Evolutionary conservation across 2,113 vertebrate species (phyloP).

Genomic region (Pachyramphus minor): DNA sequence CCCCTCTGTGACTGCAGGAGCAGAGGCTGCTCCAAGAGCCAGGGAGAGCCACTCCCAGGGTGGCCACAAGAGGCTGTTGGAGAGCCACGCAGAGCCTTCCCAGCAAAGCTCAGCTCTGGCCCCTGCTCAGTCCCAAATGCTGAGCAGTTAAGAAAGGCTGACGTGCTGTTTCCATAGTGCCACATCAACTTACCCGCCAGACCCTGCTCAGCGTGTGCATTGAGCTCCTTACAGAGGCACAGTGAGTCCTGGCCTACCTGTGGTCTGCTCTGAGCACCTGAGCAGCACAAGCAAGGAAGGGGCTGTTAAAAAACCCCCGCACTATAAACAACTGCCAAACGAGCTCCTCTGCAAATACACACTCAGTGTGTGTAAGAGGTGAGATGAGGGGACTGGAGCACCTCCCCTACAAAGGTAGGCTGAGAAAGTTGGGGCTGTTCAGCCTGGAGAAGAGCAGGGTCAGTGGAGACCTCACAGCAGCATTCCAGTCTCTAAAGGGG

Average conservation of each 20-base stretch:
- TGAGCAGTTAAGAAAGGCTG: background rate
- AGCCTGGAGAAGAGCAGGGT: background rate
- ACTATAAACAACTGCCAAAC: background rate
- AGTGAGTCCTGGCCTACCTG: background rate
- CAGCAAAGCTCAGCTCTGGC: background rate
- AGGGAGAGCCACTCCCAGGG: background rate
- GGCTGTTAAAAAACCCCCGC: background rate
- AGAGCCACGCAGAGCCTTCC: background rate
- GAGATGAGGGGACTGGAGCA: background rate
- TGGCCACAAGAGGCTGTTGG: constrained; percentile 43
- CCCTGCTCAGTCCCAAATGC: background rate
- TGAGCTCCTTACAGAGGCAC: background rate
- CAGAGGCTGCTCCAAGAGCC: background rate
- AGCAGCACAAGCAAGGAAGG: background rate
- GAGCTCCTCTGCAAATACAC: background rate
- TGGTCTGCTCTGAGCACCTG: background rate
- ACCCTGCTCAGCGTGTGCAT: background rate
- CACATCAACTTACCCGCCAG: background rate
- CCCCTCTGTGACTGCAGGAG: background rate
- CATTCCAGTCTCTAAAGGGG: background rate
- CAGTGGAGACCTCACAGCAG: background rate
- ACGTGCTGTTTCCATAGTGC: background rate
- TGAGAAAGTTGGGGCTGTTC: background rate
- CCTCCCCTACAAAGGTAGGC: background rate
- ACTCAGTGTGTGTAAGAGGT: background rate